These are phyloP conservation scores for Rotaria sp. DNA, from an alignment of 2,888 invertebrate genomes.

Conservation along the genomic window DNA sequence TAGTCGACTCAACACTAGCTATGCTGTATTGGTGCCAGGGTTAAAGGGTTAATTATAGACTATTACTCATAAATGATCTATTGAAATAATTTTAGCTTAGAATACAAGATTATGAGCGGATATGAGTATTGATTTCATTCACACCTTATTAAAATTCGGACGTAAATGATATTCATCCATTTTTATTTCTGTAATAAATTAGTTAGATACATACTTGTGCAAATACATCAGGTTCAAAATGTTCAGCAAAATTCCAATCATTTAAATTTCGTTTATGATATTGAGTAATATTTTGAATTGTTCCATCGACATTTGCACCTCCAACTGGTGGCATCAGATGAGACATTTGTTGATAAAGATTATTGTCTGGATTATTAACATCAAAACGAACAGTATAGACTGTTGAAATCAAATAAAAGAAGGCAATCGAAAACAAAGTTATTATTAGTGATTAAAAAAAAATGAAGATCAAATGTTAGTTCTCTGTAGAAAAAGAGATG, in stretches of 20 bases:
- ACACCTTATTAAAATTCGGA: too few species aligned
- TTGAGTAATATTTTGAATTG: conserved; percentile 48
- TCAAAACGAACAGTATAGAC: conserved; percentile 21
- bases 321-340: background rate
- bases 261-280: conserved; percentile 51
- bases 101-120: too few species aligned
- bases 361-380: conserved; percentile 27
- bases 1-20: too few species aligned
- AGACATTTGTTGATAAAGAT: conserved; percentile 27
- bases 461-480: background rate
- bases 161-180: too few species aligned
- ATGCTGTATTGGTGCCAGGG: too few species aligned
- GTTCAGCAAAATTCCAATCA: conserved; percentile 55
- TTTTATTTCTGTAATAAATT: too few species aligned
- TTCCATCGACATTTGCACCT: conserved; percentile 44
- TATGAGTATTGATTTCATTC: too few species aligned
- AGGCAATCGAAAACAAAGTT: background rate
- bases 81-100: too few species aligned
- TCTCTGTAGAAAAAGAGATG: background rate
- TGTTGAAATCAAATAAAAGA: background rate
- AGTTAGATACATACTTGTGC: conserved; percentile 47
- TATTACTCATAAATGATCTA: too few species aligned
- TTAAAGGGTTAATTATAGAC: too few species aligned
- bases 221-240: conserved; percentile 50
- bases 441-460: background rate